Evolutionary conservation across 1,140 invertebrate species (phyloP), one percentile per base, ranked within the genome.

Genomic region (Heliconius melpomene): DNA sequence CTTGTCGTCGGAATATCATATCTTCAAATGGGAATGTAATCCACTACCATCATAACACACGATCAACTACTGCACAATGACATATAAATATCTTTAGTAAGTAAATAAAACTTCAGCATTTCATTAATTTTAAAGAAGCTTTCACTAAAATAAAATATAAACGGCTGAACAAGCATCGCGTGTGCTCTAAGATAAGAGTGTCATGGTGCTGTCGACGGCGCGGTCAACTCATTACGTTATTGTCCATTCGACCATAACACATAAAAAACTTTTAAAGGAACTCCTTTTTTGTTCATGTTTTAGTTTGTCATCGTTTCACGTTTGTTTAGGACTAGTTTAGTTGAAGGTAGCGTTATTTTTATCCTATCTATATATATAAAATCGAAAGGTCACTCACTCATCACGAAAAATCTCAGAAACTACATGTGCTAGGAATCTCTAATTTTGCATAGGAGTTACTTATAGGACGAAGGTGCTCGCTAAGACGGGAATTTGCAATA

Each of bases 221-320:
- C 84, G 82, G 86, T 88, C 86, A 87, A 82, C 85, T 89, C 87
- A 89, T 91, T 91, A 93, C 88, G 89, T 91, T 89, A 91, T 91
- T 93, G 89, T 87, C 83, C 87, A 88, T 83, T 86, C 89, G 84
- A 85, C 84, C 84, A 83, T 84, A 83, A 80, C 79, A 84, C 78
- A 85, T 88, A 87, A 87, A 66, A 88, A 78, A 78, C 71, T 78
- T 87, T 75, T 86, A 86, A 83, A 79, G 85, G 74, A 70, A 82
- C 72, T 81, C 80, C 54, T 78, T 83, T 16, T 86, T 78, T 73
- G 72, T 78, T 71, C 72, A 40, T 73, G 54, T 78, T 75, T 73
- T 26, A 54, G 57, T 77, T 76, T 20, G 60, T 26, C 60, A 66
- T 76, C 75, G 29, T 50, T 52, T 66, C 23, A 66, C 8, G 60